phyloP scores from a whole-genome alignment of 2,888 invertebrate genomes.

The Harpagoxenus sublaevis region DNA sequence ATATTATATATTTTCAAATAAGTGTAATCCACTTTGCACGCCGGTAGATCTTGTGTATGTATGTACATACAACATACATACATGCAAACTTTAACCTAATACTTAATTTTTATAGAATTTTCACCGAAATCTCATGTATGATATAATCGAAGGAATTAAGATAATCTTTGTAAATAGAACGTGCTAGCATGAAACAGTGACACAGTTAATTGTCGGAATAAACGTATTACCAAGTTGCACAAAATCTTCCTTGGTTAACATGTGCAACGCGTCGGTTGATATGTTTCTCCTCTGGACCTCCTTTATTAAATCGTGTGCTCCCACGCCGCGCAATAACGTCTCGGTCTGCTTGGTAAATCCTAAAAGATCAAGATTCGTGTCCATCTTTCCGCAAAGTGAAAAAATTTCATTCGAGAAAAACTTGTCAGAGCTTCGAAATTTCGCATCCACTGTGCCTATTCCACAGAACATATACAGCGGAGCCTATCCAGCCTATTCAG shows the following conservation, averaged over 20 bases:
- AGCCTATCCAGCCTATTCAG: too few relatives aligned
- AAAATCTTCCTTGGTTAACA: conserved; percentile 75
- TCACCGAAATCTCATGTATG: background rate
- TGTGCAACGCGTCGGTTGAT: conserved; percentile 72
- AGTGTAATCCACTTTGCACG: background rate
- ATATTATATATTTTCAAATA: background rate
- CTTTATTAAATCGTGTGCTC: conserved; percentile 71
- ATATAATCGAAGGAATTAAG: background rate
- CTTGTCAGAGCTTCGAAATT: background rate
- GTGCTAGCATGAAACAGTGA: background rate
- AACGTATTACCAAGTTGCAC: conserved; percentile 72
- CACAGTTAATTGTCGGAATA: background rate
- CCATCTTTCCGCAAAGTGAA: conserved; percentile 23
- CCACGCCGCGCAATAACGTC: conserved; percentile 72
- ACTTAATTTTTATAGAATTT: background rate
- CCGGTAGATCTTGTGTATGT: background rate
- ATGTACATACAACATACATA: too few relatives aligned
- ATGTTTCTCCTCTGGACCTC: conserved; percentile 74
- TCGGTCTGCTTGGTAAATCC: conserved; percentile 77
- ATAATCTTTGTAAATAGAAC: conserved; percentile 2
- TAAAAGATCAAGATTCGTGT: conserved; percentile 58
- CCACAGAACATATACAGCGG: too few relatives aligned
- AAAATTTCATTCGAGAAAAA: background rate
- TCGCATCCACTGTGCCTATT: too few relatives aligned
- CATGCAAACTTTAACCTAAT: background rate